These are phyloP conservation scores for Anarsia innoxiella DNA, from an alignment of 2,888 invertebrate species.

Conservation along the genomic window DNA sequence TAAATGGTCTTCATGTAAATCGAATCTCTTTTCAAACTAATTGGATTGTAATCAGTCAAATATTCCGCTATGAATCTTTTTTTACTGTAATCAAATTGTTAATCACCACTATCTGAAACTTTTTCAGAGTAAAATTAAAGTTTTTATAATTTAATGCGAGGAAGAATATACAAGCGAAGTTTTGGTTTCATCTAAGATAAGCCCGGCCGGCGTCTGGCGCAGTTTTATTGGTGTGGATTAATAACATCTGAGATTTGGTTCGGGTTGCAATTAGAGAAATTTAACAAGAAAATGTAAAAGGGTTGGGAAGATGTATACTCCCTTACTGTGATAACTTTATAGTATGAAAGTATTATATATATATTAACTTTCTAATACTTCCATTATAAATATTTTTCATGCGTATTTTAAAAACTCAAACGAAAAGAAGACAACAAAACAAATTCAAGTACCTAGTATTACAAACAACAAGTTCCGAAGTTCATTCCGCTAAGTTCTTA, in stretches of 20 bases:
- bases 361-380: too few species aligned
- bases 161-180: slow-evolving; percentile 54
- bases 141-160: slow-evolving; percentile 58
- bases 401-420: too few species aligned
- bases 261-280: slow-evolving; percentile 30
- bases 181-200: slow-evolving; percentile 58
- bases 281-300: slow-evolving; percentile 21
- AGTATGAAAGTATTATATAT: too few species aligned
- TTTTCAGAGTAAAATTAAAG: slow-evolving; percentile 36
- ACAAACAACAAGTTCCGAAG: slow-evolving; percentile 33
- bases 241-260: slow-evolving; percentile 45
- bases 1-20: too few species aligned
- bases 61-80: too few species aligned
- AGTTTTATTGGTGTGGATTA: slow-evolving; percentile 52
- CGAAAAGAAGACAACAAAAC: slow-evolving; percentile 23
- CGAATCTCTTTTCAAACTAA: too few species aligned
- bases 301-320: too few species aligned
- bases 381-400: too few species aligned
- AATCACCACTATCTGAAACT: background rate
- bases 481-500: slow-evolving; percentile 42
- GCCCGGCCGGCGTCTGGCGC: slow-evolving; percentile 50
- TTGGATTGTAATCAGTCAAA: too few species aligned
- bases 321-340: too few species aligned
- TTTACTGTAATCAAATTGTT: too few species aligned
- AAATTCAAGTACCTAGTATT: slow-evolving; percentile 38